Evolutionary conservation across 2,888 invertebrate genomes (phyloP), one percentile per base, ranked within the genome.

Genomic region (Meandrusa payeni): DNA sequence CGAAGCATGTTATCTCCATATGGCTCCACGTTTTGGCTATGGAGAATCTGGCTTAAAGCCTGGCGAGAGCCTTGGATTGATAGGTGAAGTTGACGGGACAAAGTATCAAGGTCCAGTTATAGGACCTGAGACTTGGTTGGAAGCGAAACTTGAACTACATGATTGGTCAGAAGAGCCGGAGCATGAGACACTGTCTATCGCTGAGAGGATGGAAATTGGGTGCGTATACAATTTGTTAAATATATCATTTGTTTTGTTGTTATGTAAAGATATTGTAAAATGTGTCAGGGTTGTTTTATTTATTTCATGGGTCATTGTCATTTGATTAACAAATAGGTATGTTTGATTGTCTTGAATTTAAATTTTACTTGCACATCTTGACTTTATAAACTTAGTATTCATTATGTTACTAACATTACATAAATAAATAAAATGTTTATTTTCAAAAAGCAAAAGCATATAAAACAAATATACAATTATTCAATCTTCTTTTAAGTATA

Each of bases 1-100:
- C 0, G 97, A 98, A 85, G 87, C 90, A 55, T 92, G 95, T 43
- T 88, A 92, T 52, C 74, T 97, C 31, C 89, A 91, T 66, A 86
- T 97, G 37, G 91, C 92, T 48, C 89, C 95, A 2, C 89, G 96
- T 55, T 95, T 97, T 80, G 97, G 92, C 1, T 98, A 94, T 69
- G 97, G 97, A 0, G 86, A 90, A 1, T 68, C 89, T 32, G 97
- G 97, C 0, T 76, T 92, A 22, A 69, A 94, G 28, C 52, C 77
- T 0, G 85, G 82, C 0, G 86, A 86, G 44, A 79, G 76, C 33
- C 54, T 83, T 12, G 86, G 86, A 1, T 49, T 73, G 33, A 61
- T 85, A n/a, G 83, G 80, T 3, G 80, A 80, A 46, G 13, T 57
- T 0, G 70, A 77, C 11, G 64, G 63, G 1, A 61, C 70, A 0